phyloP scores from a whole-genome alignment of 2,797 vertebrate species.

The Potorous gilbertii region DNA sequence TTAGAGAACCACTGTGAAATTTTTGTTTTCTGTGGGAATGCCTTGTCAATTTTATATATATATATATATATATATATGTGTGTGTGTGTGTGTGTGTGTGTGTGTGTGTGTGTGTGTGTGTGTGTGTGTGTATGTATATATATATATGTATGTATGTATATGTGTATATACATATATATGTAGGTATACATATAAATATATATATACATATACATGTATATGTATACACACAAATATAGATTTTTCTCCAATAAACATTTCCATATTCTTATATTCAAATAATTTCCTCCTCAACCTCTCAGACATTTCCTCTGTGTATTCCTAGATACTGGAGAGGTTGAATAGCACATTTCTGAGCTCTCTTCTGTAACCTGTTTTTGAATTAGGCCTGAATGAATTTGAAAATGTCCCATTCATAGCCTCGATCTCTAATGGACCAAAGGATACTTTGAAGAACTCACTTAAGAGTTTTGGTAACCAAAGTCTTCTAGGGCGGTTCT shows the following conservation, averaged over 20 bases:
- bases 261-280: neutral
- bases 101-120: no score
- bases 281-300: neutral
- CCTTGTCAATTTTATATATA: neutral
- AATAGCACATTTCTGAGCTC: accelerated
- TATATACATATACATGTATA: no score
- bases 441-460: neutral
- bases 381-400: neutral
- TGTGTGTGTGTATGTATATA: accelerated
- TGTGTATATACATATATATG: accelerated
- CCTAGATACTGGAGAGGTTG: accelerated
- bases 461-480: neutral
- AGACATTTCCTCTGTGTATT: neutral
- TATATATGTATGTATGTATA: no score
- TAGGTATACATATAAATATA: no score
- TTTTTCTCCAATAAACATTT: neutral
- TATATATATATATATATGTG: accelerated
- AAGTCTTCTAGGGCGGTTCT: neutral
- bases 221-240: no score
- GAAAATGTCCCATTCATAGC: neutral
- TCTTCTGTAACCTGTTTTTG: neutral
- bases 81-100: no score
- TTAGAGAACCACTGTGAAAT: accelerated
- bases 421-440: neutral
- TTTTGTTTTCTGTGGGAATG: neutral